A percentile compares a stretch with the other conserved stretches of the same genome.
Conservation (phyloP, 2,113 vertebrate species). For the Myotis lucifugus region DNA sequence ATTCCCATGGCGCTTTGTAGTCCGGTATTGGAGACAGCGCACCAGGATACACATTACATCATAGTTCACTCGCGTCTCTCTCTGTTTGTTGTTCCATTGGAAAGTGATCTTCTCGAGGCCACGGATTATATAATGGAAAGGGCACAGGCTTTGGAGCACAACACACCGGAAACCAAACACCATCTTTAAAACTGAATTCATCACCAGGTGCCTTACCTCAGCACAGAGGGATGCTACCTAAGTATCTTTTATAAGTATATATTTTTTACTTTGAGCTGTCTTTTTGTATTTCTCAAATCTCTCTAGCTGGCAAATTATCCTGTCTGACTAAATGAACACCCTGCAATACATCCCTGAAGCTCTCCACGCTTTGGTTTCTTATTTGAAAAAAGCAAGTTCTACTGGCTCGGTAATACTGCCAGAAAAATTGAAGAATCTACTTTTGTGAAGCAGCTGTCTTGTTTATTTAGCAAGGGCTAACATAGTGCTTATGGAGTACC, state of each 20-base stretch:
- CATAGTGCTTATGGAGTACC: neutral
- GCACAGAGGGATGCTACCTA: neutral
- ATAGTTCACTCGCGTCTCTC: neutral
- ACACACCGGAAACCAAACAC: too few relatives aligned
- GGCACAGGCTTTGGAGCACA: neutral
- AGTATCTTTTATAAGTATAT: neutral
- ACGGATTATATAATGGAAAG: neutral
- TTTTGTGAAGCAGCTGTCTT: neutral
- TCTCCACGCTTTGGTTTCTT: neutral
- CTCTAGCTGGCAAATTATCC: conserved; percentile 15
- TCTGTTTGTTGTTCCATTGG: neutral
- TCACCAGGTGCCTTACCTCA: neutral
- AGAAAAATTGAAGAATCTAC: neutral
- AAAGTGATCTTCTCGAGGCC: neutral
- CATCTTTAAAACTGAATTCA: conserved; percentile 3
- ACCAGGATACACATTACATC: neutral
- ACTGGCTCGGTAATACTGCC: neutral
- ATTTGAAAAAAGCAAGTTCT: conserved; percentile 7
- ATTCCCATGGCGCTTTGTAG: neutral
- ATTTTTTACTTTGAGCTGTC: neutral
- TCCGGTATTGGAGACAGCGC: neutral
- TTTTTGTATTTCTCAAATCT: conserved; percentile 40
- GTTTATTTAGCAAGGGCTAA: neutral
- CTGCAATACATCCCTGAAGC: neutral
- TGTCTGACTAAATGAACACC: neutral